Conservation (phyloP, 2,797 vertebrate genomes). For the Onychomys torridus region DNA sequence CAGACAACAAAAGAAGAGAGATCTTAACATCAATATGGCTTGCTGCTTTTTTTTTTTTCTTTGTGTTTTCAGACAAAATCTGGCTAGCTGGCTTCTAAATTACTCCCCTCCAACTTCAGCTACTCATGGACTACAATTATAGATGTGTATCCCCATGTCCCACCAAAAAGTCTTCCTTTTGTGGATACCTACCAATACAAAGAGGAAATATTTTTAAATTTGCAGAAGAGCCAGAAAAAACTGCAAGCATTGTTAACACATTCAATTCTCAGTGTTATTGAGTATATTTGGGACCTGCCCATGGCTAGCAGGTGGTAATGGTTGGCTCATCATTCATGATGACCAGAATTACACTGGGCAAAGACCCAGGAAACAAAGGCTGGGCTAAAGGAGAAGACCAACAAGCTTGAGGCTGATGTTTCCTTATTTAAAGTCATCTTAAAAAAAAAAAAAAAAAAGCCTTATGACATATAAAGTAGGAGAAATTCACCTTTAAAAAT, state of each 20-base stretch:
- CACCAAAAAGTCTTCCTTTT: background rate
- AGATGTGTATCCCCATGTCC: background rate
- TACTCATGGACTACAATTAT: background rate
- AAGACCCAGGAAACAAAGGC: background rate
- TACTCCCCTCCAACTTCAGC: background rate
- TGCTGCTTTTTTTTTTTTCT: background rate
- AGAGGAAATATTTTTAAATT: background rate
- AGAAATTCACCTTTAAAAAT: constrained; percentile 62
- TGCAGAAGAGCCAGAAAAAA: background rate
- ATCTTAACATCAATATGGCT: background rate
- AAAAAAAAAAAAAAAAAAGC: constrained; percentile 3
- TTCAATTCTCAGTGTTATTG: constrained; percentile 6
- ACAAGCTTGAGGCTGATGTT: background rate
- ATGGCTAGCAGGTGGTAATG: background rate
- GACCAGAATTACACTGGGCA: background rate
- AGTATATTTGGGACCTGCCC: background rate
- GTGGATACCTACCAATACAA: background rate
- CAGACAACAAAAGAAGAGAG: background rate
- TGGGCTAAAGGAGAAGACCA: background rate
- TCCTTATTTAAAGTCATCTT: constrained; percentile 1
- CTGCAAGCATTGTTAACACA: background rate
- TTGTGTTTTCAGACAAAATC: background rate
- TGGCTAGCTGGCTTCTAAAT: background rate
- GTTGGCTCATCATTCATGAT: background rate
- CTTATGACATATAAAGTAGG: background rate